phyloP scores from a whole-genome alignment of 2,113 vertebrate genomes.

The Gallinago paraguaiae region DNA sequence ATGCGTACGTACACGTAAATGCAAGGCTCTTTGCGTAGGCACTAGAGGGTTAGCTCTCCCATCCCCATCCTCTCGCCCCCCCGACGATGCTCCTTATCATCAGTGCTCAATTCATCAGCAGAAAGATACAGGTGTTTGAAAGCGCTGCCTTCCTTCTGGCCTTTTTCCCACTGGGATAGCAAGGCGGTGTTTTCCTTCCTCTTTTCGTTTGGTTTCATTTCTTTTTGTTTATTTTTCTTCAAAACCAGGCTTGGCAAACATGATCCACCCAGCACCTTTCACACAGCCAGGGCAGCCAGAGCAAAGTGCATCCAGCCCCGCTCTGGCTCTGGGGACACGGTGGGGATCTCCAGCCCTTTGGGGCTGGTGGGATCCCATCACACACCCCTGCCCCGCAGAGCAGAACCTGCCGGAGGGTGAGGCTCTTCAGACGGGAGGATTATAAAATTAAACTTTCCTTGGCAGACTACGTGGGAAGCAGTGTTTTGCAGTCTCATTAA shows the following conservation, averaged over 20 bases:
- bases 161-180: background rate
- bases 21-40: background rate
- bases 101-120: background rate
- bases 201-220: background rate
- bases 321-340: background rate
- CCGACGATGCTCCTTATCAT: background rate
- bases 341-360: background rate
- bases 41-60: background rate
- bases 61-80: background rate
- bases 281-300: background rate
- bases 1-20: fast-evolving
- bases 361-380: background rate
- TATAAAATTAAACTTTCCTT: slow-evolving; percentile 13
- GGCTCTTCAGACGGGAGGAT: background rate
- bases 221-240: background rate
- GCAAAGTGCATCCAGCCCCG: background rate
- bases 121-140: background rate
- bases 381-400: background rate
- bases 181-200: background rate
- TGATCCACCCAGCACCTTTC: background rate
- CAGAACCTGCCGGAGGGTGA: background rate
- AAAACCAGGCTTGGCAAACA: background rate
- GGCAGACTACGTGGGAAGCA: slow-evolving; percentile 39
- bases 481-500: slow-evolving; percentile 53
- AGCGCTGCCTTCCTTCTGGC: background rate